Evolutionary conservation across 2,113 vertebrate species (phyloP).

Genomic region (Cettia cetti): DNA sequence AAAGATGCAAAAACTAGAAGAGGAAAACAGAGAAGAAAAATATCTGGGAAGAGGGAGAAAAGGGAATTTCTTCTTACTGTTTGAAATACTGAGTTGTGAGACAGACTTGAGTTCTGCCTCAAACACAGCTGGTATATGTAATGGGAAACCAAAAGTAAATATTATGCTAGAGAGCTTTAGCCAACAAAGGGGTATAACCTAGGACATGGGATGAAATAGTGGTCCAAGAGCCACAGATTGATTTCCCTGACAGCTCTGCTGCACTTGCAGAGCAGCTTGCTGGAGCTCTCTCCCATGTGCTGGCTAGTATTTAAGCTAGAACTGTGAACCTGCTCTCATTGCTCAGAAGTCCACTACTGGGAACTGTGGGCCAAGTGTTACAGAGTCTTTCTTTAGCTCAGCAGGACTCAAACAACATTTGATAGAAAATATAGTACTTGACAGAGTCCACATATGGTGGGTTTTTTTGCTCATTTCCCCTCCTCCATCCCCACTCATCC

Average conservation of each 20-base stretch:
- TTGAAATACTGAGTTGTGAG: background rate
- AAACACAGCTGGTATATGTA: background rate
- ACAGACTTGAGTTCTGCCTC: background rate
- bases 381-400: background rate
- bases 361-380: background rate
- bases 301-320: background rate
- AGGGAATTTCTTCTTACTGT: background rate
- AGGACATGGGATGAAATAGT: background rate
- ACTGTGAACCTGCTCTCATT: background rate
- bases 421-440: background rate
- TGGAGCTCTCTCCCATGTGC: background rate
- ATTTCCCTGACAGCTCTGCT: background rate
- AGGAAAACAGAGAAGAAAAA: background rate
- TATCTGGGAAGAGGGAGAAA: background rate
- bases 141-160: background rate
- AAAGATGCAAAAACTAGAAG: background rate
- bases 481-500: background rate
- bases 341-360: background rate
- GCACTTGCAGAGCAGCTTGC: background rate
- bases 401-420: background rate
- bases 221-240: background rate
- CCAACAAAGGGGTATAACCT: background rate
- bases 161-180: background rate
- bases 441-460: background rate
- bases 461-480: background rate